A percentile compares a stretch with the other conserved stretches of the same genome.
phyloP scores from a whole-genome alignment of 2,888 invertebrate genomes.

The Cephus pygmeus region DNA sequence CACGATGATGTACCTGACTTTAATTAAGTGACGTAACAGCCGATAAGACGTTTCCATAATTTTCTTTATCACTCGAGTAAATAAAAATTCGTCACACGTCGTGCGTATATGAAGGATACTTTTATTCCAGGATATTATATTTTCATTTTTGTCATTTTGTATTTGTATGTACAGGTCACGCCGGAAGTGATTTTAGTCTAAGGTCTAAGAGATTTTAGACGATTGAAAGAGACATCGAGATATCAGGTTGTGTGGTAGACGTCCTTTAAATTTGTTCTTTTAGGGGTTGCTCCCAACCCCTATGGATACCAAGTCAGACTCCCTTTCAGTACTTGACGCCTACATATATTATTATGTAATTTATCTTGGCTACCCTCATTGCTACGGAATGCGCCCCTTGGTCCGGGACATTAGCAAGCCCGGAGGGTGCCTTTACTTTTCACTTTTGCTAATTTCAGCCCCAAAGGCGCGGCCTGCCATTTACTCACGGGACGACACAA shows the following conservation, averaged over 20 bases:
- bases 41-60: background rate
- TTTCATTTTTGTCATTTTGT: background rate
- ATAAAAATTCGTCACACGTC: background rate
- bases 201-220: background rate
- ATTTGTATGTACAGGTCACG: background rate
- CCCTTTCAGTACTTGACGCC: conserved; percentile 34
- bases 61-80: background rate
- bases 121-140: background rate
- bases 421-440: conserved; percentile 57
- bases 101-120: background rate
- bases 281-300: background rate
- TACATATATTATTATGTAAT: conserved; percentile 59
- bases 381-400: conserved; percentile 38
- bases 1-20: background rate
- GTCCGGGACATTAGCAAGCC: conserved; percentile 43
- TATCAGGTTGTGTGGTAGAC: background rate
- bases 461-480: conserved; percentile 17
- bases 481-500: background rate
- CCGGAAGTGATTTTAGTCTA: background rate
- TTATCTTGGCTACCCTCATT: conserved; percentile 52
- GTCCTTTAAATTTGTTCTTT: background rate
- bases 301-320: background rate
- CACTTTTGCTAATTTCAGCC: conserved; percentile 60
- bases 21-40: background rate
- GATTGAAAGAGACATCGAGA: background rate